Percentiles rank a stretch among this genome's conserved stretches.
Evolutionary conservation across 2,797 vertebrate genomes (phyloP).

Genomic region (Notolepis coatsorum): DNA sequence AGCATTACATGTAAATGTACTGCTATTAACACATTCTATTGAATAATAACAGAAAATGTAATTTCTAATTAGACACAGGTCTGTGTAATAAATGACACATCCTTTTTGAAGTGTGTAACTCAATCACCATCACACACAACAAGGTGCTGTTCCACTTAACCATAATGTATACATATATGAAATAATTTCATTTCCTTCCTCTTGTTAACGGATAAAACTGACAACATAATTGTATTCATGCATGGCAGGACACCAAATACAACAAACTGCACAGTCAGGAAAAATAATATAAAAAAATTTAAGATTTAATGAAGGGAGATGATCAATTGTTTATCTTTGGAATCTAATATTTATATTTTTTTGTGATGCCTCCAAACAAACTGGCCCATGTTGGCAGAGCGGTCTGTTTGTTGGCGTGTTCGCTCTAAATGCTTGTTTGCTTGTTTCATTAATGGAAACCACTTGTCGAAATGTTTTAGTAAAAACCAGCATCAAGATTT

Average conservation of each 20-base stretch:
- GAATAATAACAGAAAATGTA: too few species aligned
- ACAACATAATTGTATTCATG: conserved; percentile 26
- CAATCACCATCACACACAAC: too few species aligned
- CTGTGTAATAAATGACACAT: too few species aligned
- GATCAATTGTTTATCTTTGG: conserved; percentile 82
- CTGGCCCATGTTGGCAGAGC: conserved; percentile 74
- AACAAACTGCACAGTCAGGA: conserved; percentile 70
- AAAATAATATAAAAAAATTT: conserved; percentile 68
- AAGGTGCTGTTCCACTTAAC: not conserved
- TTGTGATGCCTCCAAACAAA: conserved; percentile 77
- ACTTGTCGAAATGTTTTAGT: conserved; percentile 83
- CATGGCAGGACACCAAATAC: conserved; percentile 64
- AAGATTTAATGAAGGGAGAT: conserved; percentile 76
- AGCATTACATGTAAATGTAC: too few species aligned
- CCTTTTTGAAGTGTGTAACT: too few species aligned
- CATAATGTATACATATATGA: conserved; percentile 6
- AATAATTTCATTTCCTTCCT: conserved; percentile 27
- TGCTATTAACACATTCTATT: too few species aligned
- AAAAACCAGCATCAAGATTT: conserved; percentile 85
- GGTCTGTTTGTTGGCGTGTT: conserved; percentile 75
- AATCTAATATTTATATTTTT: conserved; percentile 82
- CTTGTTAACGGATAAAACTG: conserved; percentile 41
- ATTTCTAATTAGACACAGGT: too few species aligned
- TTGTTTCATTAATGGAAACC: conserved; percentile 84
- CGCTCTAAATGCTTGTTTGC: conserved; percentile 75